Percentiles rank a stretch among this genome's conserved stretches.
These are phyloP conservation scores for Chaetorhynchus papuensis DNA, from an alignment of 2,113 vertebrate genomes.

Conservation along the genomic window DNA sequence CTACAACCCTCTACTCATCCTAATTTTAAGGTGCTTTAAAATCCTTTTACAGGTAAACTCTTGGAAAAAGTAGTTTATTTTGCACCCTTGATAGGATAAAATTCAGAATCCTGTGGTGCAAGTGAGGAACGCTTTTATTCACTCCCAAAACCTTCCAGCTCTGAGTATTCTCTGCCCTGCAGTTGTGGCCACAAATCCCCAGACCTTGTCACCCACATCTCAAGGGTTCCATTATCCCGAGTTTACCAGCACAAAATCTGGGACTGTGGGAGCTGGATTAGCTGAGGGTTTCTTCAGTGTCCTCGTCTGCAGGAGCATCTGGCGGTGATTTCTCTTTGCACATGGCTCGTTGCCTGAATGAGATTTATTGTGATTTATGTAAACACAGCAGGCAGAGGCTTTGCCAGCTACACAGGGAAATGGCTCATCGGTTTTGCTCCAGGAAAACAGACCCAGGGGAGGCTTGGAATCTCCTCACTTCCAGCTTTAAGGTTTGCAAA, in stretches of 20 bases:
- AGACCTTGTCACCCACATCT: not conserved
- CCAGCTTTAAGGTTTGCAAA: not conserved
- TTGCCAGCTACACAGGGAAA: not conserved
- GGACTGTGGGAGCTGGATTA: not conserved
- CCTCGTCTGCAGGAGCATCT: not conserved
- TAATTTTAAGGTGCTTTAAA: not conserved
- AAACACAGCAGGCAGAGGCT: not conserved
- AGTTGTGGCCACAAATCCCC: not conserved
- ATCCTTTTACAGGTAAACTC: not conserved
- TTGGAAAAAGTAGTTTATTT: not conserved
- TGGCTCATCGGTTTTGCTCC: not conserved
- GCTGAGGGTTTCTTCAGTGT: not conserved
- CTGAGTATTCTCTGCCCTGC: not conserved
- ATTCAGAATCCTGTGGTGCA: rapidly evolving
- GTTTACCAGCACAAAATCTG: not conserved
- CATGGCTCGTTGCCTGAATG: not conserved
- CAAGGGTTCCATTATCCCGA: not conserved
- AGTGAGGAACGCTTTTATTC: not conserved
- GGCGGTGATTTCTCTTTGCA: not conserved
- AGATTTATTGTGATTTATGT: constrained; percentile 35
- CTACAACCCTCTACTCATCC: not conserved
- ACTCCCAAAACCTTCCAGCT: not conserved
- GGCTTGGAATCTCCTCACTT: not conserved
- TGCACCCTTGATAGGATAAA: not conserved
- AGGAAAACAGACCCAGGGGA: not conserved